These are phyloP conservation scores for Aurelia aurita complex sp. Pacific DNA, from an alignment of 30 jellyfish, hydroid and myxozoan genomes.

Conservation along the genomic window DNA sequence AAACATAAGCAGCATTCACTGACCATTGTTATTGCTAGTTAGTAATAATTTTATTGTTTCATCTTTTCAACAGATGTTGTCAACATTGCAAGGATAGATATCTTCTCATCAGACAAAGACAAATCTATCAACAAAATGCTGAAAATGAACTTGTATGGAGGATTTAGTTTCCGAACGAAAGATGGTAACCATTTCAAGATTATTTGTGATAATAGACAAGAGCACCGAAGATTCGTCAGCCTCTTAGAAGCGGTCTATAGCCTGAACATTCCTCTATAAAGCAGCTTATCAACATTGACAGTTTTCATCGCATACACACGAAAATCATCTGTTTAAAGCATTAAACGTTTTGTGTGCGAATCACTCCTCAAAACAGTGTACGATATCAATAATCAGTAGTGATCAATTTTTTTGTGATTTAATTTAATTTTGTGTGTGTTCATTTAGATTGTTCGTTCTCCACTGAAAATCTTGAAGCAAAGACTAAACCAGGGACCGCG, in stretches of 20 bases:
- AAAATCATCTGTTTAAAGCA: too few relatives aligned
- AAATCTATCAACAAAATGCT: background rate
- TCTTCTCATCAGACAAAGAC: too few relatives aligned
- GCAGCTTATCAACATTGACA: too few relatives aligned
- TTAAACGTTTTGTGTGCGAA: too few relatives aligned
- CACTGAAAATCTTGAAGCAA: too few relatives aligned
- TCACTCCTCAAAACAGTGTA: too few relatives aligned
- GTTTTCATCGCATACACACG: too few relatives aligned
- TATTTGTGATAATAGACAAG: conserved; percentile 30
- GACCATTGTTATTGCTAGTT: background rate
- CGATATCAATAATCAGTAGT: too few relatives aligned
- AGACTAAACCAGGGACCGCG: too few relatives aligned
- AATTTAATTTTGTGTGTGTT: too few relatives aligned
- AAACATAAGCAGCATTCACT: background rate
- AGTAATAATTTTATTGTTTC: background rate
- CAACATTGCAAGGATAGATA: conserved; percentile 37
- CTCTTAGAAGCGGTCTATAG: conserved; percentile 23
- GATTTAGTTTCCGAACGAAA: conserved; percentile 10
- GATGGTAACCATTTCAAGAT: conserved; percentile 11
- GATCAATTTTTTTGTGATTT: too few relatives aligned
- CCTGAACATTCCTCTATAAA: conserved; percentile 18
- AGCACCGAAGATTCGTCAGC: conserved; percentile 22
- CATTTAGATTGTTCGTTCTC: too few relatives aligned
- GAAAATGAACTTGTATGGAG: background rate
- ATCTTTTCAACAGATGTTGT: conserved; percentile 16